Conservation (phyloP, 2,888 invertebrate genomes). For the Bedellia somnulentella region DNA sequence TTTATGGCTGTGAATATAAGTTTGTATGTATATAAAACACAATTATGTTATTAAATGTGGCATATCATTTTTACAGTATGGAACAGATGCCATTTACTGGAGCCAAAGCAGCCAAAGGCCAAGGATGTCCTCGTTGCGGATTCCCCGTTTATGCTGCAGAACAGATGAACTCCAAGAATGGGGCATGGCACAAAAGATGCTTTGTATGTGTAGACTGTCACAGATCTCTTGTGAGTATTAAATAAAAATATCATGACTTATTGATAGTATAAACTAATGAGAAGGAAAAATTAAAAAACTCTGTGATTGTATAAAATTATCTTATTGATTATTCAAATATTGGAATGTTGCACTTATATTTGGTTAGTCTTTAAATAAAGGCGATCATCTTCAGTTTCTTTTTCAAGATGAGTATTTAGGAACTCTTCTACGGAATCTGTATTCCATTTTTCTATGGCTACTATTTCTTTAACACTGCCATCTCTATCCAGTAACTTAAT, state of each 20-base stretch:
- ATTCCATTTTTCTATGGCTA: slow-evolving; percentile 98
- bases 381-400: slow-evolving; percentile 54
- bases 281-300: too few relatives aligned
- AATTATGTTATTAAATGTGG: too few relatives aligned
- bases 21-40: too few relatives aligned
- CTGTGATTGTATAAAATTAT: too few relatives aligned
- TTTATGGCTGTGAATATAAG: too few relatives aligned
- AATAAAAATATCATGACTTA: background rate
- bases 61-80: too few relatives aligned
- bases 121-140: slow-evolving; percentile 86
- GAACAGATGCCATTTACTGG: slow-evolving; percentile 76
- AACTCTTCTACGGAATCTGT: slow-evolving; percentile 98
- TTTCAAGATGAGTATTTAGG: slow-evolving; percentile 81
- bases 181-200: slow-evolving; percentile 90
- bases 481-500: slow-evolving; percentile 87
- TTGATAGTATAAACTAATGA: too few relatives aligned
- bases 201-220: slow-evolving; percentile 90
- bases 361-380: slow-evolving; percentile 65
- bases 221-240: slow-evolving; percentile 68
- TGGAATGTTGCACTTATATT: slow-evolving; percentile 46
- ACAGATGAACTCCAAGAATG: slow-evolving; percentile 93
- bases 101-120: slow-evolving; percentile 71
- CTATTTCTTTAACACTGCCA: slow-evolving; percentile 80
- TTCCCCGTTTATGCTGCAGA: slow-evolving; percentile 94
- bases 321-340: too few relatives aligned